Base-by-base conservation (phyloP, 2,888 invertebrate genomes). In the Nomada fucata region DNA sequence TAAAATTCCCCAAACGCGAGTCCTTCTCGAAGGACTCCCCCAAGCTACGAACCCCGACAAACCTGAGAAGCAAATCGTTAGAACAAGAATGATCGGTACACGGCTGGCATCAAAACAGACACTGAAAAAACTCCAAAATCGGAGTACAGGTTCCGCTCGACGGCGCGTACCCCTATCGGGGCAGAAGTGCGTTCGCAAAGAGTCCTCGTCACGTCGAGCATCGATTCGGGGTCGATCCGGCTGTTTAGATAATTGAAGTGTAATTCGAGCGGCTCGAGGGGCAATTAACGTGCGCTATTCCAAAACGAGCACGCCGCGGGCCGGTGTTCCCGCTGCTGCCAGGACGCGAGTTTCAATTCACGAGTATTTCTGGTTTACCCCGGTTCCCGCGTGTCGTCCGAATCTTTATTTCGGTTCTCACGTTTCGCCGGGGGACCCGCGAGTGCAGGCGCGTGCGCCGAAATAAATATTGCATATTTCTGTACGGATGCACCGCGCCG, bases 341-440 rank as follows among this genome's bases (percentile, higher is more conserved):
- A 80, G 82, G 77, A 83, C 74, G 68, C 83, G 68, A 59, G 72
- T 80, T 87, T 87, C 86, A 80, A 86, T 87, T 76, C 87, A 81
- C 84, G 82, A 84, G 87, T 89, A 90, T 90, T 90, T 90, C 88
- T 89, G 90, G 89, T 88, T 77, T 82, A 72, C 81, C 86, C 78
- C 83, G 86, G 82, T 78, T 71, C 82, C 79, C 82, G 87, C 88
- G 89, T 86, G 85, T 86, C 86, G 83, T 79, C 86, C 87, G 82
- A 88, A 85, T 85, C 88, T 89, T 89, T 89, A 89, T 88, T 89
- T 89, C 83, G 81, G 89, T 88, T 89, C 89, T 89, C 89, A 89
- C 89, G 84, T 89, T 89, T 89, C 86, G 85, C 69, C 81, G 81
- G 71, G 69, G 78, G 65, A 55, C 65, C 55, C 73, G 55, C 76